Evolutionary conservation across 1,140 invertebrate genomes (phyloP).

Genomic region (Acromyrmex echinatior): DNA sequence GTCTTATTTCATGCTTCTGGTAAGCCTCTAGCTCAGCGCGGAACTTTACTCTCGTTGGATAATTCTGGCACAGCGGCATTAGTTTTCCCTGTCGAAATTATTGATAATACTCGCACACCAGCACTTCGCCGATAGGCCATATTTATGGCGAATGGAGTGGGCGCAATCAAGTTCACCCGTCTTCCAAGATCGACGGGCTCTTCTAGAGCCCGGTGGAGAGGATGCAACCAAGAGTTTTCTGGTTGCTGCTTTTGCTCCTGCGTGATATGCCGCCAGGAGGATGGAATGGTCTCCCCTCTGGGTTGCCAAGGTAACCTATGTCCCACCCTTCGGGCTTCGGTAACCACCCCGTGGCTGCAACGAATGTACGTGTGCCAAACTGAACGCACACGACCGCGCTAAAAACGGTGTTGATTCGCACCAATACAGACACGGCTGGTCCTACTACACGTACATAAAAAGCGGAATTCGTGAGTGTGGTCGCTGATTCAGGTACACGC

Average conservation of each 20-base stretch:
- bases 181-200: constrained; percentile 47
- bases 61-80: constrained; percentile 67
- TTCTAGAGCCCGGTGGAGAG: constrained; percentile 59
- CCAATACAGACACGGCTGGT: constrained; percentile 20
- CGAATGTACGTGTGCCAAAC: constrained; percentile 63
- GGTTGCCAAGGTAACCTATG: constrained; percentile 85
- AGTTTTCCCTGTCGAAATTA: constrained; percentile 65
- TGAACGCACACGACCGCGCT: constrained; percentile 55
- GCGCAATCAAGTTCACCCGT: constrained; percentile 69
- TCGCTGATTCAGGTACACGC: constrained; percentile 56
- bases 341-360: constrained; percentile 71
- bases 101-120: constrained; percentile 71
- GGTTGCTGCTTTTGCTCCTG: constrained; percentile 72
- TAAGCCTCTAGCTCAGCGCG: background rate
- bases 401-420: constrained; percentile 64
- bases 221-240: constrained; percentile 80
- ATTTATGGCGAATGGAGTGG: constrained; percentile 74
- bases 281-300: constrained; percentile 84
- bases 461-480: constrained; percentile 41
- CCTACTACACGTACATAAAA: constrained; percentile 7
- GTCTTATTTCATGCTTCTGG: background rate
- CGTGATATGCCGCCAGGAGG: constrained; percentile 83
- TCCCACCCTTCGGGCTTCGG: constrained; percentile 81
- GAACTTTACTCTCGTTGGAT: constrained; percentile 30
- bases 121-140: constrained; percentile 63